These are phyloP conservation scores for Nebria ingens DNA, from an alignment of 1,140 invertebrate genomes.

Conservation along the genomic window DNA sequence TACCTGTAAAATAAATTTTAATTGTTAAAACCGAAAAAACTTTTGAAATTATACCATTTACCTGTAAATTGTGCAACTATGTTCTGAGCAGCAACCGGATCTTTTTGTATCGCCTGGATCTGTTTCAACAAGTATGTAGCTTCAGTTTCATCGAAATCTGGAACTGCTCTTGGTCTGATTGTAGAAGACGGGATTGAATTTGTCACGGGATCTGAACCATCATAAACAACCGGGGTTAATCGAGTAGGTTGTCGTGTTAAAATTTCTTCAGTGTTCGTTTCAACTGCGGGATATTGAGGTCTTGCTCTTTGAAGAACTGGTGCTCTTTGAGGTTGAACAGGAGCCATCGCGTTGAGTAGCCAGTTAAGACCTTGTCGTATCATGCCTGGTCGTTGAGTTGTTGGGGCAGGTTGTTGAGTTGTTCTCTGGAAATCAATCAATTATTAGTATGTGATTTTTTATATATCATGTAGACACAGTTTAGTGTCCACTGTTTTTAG, in stretches of 20 bases:
- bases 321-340: neutral
- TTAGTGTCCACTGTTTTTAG: neutral
- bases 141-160: neutral
- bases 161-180: slow-evolving; percentile 16
- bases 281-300: neutral
- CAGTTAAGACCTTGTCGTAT: slow-evolving; percentile 30
- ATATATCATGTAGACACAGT: too few relatives aligned
- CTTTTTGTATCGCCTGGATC: slow-evolving; percentile 27
- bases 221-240: neutral
- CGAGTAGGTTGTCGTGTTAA: neutral
- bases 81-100: slow-evolving; percentile 24
- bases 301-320: neutral
- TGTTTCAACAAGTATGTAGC: slow-evolving; percentile 23
- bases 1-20: too few relatives aligned
- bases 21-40: too few relatives aligned
- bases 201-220: neutral
- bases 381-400: slow-evolving; percentile 21
- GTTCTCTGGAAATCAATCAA: neutral
- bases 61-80: slow-evolving; percentile 16
- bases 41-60: too few relatives aligned
- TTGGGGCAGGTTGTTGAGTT: slow-evolving; percentile 18
- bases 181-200: slow-evolving; percentile 18
- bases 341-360: slow-evolving; percentile 27
- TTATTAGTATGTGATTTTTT: neutral
- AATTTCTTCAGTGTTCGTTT: neutral